Percentiles rank a stretch among this genome's conserved stretches.
These are phyloP conservation scores for Cataglyphis livida DNA, from an alignment of 2,888 invertebrate species.

Conservation along the genomic window DNA sequence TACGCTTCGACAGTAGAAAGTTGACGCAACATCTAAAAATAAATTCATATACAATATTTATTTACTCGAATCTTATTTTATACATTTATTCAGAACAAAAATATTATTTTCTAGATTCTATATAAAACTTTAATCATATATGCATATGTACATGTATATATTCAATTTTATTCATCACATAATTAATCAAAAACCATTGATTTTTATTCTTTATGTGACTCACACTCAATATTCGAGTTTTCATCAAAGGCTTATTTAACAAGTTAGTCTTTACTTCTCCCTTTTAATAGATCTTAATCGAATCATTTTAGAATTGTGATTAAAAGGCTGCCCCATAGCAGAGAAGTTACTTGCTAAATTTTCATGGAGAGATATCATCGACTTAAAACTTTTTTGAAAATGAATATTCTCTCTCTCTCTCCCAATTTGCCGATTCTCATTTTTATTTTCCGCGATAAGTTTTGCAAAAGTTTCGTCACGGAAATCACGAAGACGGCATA, in stretches of 20 bases:
- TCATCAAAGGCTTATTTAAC: background rate
- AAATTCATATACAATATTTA: background rate
- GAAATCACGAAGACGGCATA: slow-evolving; percentile 14
- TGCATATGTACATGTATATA: background rate
- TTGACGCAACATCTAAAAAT: background rate
- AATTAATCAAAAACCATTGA: background rate
- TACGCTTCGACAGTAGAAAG: background rate
- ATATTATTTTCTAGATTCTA: slow-evolving; percentile 7
- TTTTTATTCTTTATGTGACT: slow-evolving; percentile 4
- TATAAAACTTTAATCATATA: slow-evolving; percentile 2
- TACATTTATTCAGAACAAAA: background rate
- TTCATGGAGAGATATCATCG: background rate
- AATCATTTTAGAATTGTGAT: background rate
- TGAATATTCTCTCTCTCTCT: background rate
- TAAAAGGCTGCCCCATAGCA: background rate
- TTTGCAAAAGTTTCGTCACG: background rate
- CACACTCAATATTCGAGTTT: slow-evolving; percentile 1
- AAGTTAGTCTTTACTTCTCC: background rate
- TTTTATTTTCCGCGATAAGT: slow-evolving; percentile 41
- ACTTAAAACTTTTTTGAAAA: slow-evolving; percentile 22
- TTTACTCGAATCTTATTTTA: background rate
- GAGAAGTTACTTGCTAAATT: background rate
- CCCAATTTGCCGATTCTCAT: slow-evolving; percentile 2
- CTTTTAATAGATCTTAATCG: slow-evolving; percentile 15
- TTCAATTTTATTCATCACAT: background rate